Base-by-base conservation (phyloP, 2,888 invertebrate genomes). In the Ceratothoa steindachneri region DNA sequence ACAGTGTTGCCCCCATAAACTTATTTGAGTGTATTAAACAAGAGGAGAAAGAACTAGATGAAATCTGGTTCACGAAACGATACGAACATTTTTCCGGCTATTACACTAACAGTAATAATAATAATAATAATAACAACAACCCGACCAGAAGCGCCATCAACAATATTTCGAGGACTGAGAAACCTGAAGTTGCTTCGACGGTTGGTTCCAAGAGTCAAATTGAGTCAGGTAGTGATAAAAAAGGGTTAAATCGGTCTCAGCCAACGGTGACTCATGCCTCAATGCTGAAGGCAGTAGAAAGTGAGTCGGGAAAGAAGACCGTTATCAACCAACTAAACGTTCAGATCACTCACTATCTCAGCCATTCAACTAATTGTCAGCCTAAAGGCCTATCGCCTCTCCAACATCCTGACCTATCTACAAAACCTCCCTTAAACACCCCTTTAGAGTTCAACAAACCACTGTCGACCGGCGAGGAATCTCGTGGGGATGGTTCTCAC, bases 401-500 rank as follows among this genome's bases (percentile, higher is more conserved):
- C 1, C 60, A 60, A 60, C 60, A 60, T 2, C n/a, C 19, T n/a
- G 24, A 7, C 24, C 22, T 60, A 12, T 12, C 24, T n/a, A 2
- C 60, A 15, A 60, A 60, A 24, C 27, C 60, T 24, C 22, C n/a
- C 1, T 24, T 60, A 22, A 24, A 24, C 24, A 12, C 19, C 12
- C 52, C 52, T 2, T 24, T 60, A 60, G 60, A 60, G 60, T 60
- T 60, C 60, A 60, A 60, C 24, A 60, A 60, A 24, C 27, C 60
- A 2, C 60, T 22, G 12, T 22, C 24, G 60, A 1, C 60, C 1
- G 24, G 12, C 60, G n/a, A n/a, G n/a, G 60, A 60, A 22, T 60
- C 27, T 12, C n/a, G 24, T n/a, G 24, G 24, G 2, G 9, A 12
- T 22, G 24, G 27, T 60, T 60, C 60, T 60, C 60, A 60, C 27